A percentile compares a stretch with the other conserved stretches of the same genome.
Evolutionary conservation across 1,140 invertebrate species (phyloP).

Genomic region (Lithobius niger): DNA sequence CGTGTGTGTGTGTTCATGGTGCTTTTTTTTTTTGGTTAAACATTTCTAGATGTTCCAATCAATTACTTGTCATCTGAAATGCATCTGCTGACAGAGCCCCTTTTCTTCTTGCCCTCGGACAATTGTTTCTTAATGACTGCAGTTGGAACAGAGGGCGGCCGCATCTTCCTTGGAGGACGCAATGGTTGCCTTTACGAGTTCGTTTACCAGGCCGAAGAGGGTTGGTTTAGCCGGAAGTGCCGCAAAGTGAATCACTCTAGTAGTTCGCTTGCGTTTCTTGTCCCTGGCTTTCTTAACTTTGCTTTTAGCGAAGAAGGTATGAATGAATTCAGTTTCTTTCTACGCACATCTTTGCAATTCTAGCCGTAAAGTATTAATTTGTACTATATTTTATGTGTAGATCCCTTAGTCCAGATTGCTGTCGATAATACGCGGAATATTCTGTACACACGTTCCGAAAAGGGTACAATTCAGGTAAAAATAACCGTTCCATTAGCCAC

Average conservation of each 20-base stretch:
- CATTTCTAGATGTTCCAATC: neutral
- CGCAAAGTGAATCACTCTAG: slow-evolving; percentile 90
- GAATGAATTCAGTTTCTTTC: neutral
- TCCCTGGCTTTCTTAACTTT: slow-evolving; percentile 77
- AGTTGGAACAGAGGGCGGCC: slow-evolving; percentile 60
- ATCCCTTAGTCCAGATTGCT: slow-evolving; percentile 76
- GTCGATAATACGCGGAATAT: slow-evolving; percentile 82
- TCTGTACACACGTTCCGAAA: slow-evolving; percentile 67
- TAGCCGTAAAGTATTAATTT: neutral
- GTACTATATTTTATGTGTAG: slow-evolving; percentile 29
- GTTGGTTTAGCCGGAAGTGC: slow-evolving; percentile 90
- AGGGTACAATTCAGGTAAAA: slow-evolving; percentile 40
- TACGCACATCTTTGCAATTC: neutral
- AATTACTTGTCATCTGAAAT: slow-evolving; percentile 49
- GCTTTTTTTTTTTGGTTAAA: slow-evolving; percentile 7
- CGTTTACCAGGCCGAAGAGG: slow-evolving; percentile 64
- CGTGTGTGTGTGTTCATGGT: slow-evolving; percentile 10
- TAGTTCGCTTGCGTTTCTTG: slow-evolving; percentile 66
- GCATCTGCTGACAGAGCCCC: slow-evolving; percentile 81
- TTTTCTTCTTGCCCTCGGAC: slow-evolving; percentile 85
- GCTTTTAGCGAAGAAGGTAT: slow-evolving; percentile 52
- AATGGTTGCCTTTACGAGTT: slow-evolving; percentile 94
- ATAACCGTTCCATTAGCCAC: too few species aligned
- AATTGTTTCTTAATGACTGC: slow-evolving; percentile 74
- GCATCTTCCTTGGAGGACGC: slow-evolving; percentile 88